phyloP scores from a whole-genome alignment of 1,140 invertebrate species.

The Dendrolimus punctatus region DNA sequence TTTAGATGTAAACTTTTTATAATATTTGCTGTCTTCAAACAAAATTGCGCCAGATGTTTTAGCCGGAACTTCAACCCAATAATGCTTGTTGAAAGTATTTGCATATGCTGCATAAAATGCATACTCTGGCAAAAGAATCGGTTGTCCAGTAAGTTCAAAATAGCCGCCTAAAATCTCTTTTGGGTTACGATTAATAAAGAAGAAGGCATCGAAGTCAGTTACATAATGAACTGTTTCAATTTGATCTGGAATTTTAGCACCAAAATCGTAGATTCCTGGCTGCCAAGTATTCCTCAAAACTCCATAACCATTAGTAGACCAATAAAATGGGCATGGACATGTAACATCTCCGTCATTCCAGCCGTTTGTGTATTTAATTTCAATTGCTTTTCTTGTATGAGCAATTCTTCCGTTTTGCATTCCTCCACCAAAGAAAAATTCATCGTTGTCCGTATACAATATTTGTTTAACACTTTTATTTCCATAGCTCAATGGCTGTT shows the following conservation, averaged over 20 bases:
- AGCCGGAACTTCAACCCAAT: constrained; percentile 49
- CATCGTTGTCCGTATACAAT: constrained; percentile 33
- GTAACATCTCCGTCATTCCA: constrained; percentile 55
- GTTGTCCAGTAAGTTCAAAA: constrained; percentile 52
- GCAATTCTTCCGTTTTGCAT: constrained; percentile 63
- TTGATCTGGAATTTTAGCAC: constrained; percentile 20
- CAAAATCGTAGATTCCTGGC: constrained; percentile 51
- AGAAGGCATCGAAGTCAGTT: constrained; percentile 47
- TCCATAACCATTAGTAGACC: constrained; percentile 57
- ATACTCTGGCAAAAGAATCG: constrained; percentile 51
- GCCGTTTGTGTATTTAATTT: constrained; percentile 47
- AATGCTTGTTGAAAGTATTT: constrained; percentile 58
- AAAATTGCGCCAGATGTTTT: constrained; percentile 35
- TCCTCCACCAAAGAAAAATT: constrained; percentile 59
- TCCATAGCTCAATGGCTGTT: constrained; percentile 30
- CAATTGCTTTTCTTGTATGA: constrained; percentile 47
- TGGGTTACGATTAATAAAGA: constrained; percentile 42
- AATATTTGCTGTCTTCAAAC: constrained; percentile 57
- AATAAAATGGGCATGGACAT: constrained; percentile 57
- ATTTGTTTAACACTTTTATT: constrained; percentile 29
- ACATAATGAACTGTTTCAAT: constrained; percentile 34
- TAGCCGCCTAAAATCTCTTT: constrained; percentile 50
- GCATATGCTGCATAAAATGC: constrained; percentile 59
- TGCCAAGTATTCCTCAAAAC: constrained; percentile 55
- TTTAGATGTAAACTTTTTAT: constrained; percentile 48